These are phyloP conservation scores for Heteronetta atricapilla DNA, from an alignment of 2,113 vertebrate species.

Conservation along the genomic window DNA sequence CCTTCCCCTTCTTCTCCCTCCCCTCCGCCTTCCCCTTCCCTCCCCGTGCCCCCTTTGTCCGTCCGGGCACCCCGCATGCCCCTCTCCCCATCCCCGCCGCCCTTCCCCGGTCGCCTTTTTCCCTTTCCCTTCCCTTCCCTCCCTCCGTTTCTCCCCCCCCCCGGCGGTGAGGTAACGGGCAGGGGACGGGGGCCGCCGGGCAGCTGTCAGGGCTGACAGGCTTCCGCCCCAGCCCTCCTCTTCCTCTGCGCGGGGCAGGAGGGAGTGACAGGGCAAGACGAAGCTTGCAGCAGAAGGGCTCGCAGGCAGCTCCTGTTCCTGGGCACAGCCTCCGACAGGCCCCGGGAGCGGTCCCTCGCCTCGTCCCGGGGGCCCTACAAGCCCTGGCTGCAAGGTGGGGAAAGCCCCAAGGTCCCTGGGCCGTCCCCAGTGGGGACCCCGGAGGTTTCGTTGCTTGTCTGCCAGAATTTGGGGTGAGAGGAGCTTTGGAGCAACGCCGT, in stretches of 20 bases:
- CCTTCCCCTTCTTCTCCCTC: too few species aligned
- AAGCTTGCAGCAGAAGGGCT: slow-evolving; percentile 32
- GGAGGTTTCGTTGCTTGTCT: not conserved
- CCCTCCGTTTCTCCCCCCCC: too few species aligned
- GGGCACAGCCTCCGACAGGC: not conserved
- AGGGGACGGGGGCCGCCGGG: slow-evolving; percentile 58
- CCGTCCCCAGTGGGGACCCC: not conserved
- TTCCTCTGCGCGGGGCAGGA: not conserved
- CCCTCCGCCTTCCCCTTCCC: not conserved
- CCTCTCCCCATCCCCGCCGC: too few species aligned
- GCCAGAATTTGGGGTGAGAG: not conserved
- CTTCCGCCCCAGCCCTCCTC: too few species aligned
- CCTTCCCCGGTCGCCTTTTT: too few species aligned
- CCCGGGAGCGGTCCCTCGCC: not conserved
- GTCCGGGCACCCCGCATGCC: too few species aligned
- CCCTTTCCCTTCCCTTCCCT: too few species aligned
- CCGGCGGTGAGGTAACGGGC: slow-evolving; percentile 53
- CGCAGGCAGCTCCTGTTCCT: not conserved
- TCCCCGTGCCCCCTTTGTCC: not conserved
- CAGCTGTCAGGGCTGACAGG: slow-evolving; percentile 74
- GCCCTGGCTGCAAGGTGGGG: not conserved
- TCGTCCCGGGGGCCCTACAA: not conserved
- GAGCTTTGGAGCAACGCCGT: not conserved
- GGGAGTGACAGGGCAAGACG: slow-evolving; percentile 59
- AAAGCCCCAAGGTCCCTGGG: not conserved